Conservation (phyloP, 1,140 invertebrate genomes). For the Drosophila parvula region DNA sequence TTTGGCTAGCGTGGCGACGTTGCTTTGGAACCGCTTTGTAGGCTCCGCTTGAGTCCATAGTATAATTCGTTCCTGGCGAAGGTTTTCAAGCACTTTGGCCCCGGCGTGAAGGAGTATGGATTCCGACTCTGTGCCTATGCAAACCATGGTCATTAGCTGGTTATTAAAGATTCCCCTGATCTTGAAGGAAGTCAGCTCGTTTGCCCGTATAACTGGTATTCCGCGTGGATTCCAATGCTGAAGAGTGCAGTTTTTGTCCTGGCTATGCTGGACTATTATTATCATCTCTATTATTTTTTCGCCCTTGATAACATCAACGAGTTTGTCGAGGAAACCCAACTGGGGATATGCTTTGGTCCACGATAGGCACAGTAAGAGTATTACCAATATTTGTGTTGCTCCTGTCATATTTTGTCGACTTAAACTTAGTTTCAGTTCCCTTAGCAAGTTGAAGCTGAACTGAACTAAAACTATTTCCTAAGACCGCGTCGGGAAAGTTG, state of each 20-base stretch:
- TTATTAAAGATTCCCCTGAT: neutral
- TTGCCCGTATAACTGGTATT: neutral
- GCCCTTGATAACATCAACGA: neutral
- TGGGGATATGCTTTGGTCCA: no score
- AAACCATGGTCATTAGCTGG: neutral
- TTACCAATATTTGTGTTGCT: neutral
- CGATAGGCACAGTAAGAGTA: neutral
- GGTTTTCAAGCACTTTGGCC: neutral
- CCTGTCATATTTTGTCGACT: neutral
- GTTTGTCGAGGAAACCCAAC: neutral
- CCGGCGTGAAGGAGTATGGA: neutral
- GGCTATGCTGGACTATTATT: neutral
- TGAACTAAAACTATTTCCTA: no score
- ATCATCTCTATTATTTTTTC: neutral
- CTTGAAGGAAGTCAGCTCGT: neutral
- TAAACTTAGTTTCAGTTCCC: no score
- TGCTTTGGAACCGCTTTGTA: neutral
- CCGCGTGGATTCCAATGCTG: neutral
- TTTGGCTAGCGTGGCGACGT: neutral
- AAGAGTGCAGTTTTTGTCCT: constrained; percentile 1
- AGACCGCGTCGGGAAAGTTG: no score
- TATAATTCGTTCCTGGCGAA: constrained; percentile 1
- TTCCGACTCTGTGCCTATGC: neutral
- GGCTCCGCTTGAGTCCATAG: constrained; percentile 3
- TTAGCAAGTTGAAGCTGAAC: no score